A percentile compares a stretch with the other conserved stretches of the same genome.
phyloP scores from a whole-genome alignment of 2,113 vertebrate genomes.

The Raja brachyura region DNA sequence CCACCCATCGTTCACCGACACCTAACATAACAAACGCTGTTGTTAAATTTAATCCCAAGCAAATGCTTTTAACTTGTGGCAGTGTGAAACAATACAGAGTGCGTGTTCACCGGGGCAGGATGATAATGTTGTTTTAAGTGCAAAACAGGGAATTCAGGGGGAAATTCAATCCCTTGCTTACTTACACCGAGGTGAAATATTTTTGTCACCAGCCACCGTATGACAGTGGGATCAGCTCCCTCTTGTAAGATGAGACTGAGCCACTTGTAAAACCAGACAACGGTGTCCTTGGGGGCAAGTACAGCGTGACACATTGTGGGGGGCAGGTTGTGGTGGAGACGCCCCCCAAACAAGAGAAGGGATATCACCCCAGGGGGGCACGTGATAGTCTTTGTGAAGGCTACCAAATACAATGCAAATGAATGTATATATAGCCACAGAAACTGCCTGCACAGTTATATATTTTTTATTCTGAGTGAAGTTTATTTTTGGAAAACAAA shows the following conservation, averaged over 20 bases:
- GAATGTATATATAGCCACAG: too few species aligned
- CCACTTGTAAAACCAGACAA: background rate
- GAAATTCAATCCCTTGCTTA: constrained; percentile 41
- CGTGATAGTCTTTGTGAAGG: too few species aligned
- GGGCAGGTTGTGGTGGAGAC: too few species aligned
- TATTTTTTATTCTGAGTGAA: too few species aligned
- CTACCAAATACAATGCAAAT: too few species aligned
- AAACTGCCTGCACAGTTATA: too few species aligned
- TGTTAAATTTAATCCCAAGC: constrained; percentile 44
- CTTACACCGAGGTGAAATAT: constrained; percentile 39
- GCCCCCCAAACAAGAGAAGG: too few species aligned
- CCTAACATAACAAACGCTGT: constrained; percentile 39
- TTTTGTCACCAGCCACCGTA: background rate
- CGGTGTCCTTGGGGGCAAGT: background rate
- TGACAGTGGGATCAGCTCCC: background rate
- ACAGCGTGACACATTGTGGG: too few species aligned
- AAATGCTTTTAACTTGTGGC: constrained; percentile 49
- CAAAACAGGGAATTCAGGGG: constrained; percentile 39
- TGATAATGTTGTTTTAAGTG: constrained; percentile 41
- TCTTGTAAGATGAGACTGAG: background rate
- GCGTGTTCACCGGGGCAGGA: constrained; percentile 42
- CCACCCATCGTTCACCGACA: background rate
- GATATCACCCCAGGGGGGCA: too few species aligned
- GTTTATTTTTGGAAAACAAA: background rate
- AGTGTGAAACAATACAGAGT: constrained; percentile 41